These are phyloP conservation scores for Nemurella pictetii DNA, from an alignment of 2,888 invertebrate genomes.

Conservation along the genomic window DNA sequence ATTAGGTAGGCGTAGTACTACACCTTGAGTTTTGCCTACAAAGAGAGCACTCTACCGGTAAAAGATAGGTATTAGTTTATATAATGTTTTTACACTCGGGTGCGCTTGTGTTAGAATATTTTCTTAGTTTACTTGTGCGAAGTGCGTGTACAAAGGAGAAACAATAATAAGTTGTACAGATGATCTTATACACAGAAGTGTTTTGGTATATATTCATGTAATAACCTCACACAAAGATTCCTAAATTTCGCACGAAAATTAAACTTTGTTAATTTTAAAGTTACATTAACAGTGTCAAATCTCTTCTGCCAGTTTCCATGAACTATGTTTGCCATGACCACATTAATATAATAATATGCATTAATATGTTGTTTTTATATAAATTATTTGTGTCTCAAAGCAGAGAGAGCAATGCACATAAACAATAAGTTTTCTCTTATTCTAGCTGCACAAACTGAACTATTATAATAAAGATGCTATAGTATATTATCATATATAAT, in stretches of 20 bases:
- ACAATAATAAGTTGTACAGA: background rate
- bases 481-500: background rate
- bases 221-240: slow-evolving; percentile 14
- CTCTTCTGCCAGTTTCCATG: background rate
- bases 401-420: background rate
- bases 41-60: slow-evolving; percentile 25
- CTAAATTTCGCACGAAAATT: slow-evolving; percentile 5
- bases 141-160: slow-evolving; percentile 6
- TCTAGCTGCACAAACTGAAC: background rate
- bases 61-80: slow-evolving; percentile 28
- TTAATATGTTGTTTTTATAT: background rate
- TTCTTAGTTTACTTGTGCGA: slow-evolving; percentile 9
- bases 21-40: background rate
- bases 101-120: slow-evolving; percentile 26
- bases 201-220: background rate
- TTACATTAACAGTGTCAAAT: background rate
- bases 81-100: slow-evolving; percentile 9
- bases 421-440: background rate
- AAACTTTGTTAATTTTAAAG: background rate
- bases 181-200: background rate
- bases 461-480: background rate
- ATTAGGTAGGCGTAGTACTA: background rate
- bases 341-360: background rate
- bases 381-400: background rate
- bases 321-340: background rate